phyloP scores from a whole-genome alignment of 2,797 vertebrate genomes.

The Microctenopoma lineatum region DNA sequence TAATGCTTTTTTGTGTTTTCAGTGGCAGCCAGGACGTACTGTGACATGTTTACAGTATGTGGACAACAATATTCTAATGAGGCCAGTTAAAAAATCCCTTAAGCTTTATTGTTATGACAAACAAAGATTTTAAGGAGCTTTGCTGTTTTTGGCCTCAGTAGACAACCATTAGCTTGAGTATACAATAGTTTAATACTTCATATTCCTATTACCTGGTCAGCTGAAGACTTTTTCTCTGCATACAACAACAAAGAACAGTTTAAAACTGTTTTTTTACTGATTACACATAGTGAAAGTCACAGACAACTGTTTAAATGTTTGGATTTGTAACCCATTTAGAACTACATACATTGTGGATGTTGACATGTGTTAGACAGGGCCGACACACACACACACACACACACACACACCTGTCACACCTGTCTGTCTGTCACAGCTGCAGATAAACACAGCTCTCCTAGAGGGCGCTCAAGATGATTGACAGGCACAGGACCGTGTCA shows the following conservation, averaged over 20 bases:
- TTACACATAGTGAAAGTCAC: neutral
- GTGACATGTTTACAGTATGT: too few species aligned
- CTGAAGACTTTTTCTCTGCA: neutral
- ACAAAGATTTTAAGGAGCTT: too few species aligned
- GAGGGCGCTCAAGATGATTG: slow-evolving; percentile 57
- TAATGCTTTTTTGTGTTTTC: too few species aligned
- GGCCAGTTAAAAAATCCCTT: too few species aligned
- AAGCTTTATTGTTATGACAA: too few species aligned
- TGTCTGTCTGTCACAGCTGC: slow-evolving; percentile 35
- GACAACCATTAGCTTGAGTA: too few species aligned
- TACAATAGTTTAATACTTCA: neutral
- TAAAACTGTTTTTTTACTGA: neutral
- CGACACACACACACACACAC: slow-evolving; percentile 3
- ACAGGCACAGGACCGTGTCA: slow-evolving; percentile 63
- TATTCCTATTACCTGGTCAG: too few species aligned
- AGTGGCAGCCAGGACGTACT: too few species aligned
- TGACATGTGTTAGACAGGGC: neutral
- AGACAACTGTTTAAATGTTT: neutral
- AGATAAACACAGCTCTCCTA: slow-evolving; percentile 53
- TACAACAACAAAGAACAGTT: neutral
- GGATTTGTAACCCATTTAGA: neutral
- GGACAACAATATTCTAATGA: too few species aligned
- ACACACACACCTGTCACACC: slow-evolving; percentile 16
- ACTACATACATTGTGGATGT: slow-evolving; percentile 1
- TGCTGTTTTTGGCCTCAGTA: too few species aligned